Evolutionary conservation across 2,113 vertebrate genomes (phyloP).

Genomic region (Hyperopisus bebe): DNA sequence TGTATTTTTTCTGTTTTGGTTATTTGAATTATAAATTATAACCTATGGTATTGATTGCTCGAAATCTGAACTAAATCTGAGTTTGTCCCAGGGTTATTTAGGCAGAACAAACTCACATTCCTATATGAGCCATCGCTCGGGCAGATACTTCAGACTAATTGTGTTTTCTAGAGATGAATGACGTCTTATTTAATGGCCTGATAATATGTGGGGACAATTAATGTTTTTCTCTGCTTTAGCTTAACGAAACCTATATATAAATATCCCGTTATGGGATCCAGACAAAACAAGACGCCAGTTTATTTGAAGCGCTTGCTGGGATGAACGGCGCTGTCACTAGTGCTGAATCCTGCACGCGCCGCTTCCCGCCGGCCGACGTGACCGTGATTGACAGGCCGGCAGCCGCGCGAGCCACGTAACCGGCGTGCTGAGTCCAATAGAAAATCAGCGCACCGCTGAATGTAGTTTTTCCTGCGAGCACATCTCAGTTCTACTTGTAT

Average conservation of each 20-base stretch:
- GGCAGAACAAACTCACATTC: neutral
- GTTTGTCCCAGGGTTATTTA: neutral
- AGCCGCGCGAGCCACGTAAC: constrained; percentile 75
- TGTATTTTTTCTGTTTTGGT: neutral
- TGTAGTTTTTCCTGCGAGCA: constrained; percentile 53
- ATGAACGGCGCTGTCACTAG: constrained; percentile 62
- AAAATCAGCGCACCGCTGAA: constrained; percentile 63
- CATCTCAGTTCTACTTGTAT: constrained; percentile 58
- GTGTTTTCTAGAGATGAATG: neutral
- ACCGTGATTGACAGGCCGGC: constrained; percentile 91
- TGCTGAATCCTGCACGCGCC: constrained; percentile 54
- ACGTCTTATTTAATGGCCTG: neutral
- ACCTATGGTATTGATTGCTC: neutral
- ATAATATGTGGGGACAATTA: neutral
- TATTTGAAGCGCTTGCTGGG: constrained; percentile 22
- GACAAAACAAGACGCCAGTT: constrained; percentile 34
- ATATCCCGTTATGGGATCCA: neutral
- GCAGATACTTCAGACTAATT: neutral
- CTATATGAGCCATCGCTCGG: neutral
- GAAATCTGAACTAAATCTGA: neutral
- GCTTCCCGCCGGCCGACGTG: constrained; percentile 72
- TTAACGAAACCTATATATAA: neutral
- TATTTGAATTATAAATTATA: neutral
- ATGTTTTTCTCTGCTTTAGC: neutral
- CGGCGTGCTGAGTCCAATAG: constrained; percentile 84